A percentile compares a stretch with the other conserved stretches of the same genome.
Evolutionary conservation across 1,140 invertebrate species (phyloP).

Genomic region (Drosophila melanogaster): Release_6_plus_ISO1_MT NC_004354.4:2458501-2459000

Average conservation of each 20-base stretch:
- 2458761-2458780: conserved; percentile 72
- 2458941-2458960: conserved; percentile 57
- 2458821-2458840: conserved; percentile 48
- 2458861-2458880: conserved; percentile 70
- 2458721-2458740: conserved; percentile 18
- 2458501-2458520: conserved; percentile 39
- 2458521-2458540: conserved; percentile 68
- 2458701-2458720: conserved; percentile 67
- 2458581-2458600: conserved; percentile 5
- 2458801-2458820: conserved; percentile 32
- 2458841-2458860: conserved; percentile 83
- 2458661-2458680: conserved; percentile 47
- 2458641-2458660: conserved; percentile 42
- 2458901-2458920: conserved; percentile 40
- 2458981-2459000: conserved; percentile 38
- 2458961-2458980: conserved; percentile 77
- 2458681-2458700: conserved; percentile 77
- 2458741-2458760: background rate
- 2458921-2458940: conserved; percentile 41
- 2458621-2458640: conserved; percentile 42
- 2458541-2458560: conserved; percentile 23
- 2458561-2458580: background rate
- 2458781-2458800: conserved; percentile 78
- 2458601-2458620: conserved; percentile 30
- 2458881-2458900: conserved; percentile 17